Conservation (phyloP, 1,140 invertebrate genomes). For the Amphibalanus amphitrite region DNA sequence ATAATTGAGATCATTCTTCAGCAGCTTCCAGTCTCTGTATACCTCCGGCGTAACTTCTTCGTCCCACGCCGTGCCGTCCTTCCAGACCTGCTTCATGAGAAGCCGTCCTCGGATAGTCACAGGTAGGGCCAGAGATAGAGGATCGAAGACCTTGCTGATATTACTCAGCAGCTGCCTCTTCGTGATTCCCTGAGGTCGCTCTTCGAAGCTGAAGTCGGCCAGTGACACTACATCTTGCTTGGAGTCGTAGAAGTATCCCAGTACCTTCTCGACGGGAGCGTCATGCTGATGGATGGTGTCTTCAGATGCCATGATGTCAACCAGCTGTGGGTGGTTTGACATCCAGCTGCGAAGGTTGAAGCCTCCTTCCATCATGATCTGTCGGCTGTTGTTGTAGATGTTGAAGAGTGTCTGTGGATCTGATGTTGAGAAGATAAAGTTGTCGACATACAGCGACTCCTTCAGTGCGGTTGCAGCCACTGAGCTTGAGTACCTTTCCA, state of each 20-base stretch:
- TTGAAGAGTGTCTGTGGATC: neutral
- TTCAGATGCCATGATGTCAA: neutral
- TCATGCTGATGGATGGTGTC: neutral
- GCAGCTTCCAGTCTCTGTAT: neutral
- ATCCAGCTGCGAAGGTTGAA: neutral
- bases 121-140: neutral
- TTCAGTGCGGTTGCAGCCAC: too few relatives aligned
- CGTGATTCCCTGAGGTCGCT: neutral
- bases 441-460: neutral
- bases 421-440: neutral
- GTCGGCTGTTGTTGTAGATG: neutral
- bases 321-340: neutral
- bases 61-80: neutral
- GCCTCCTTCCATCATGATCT: neutral
- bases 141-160: neutral
- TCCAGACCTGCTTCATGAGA: neutral
- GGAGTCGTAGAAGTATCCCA: neutral
- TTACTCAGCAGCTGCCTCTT: neutral
- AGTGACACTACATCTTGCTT: neutral
- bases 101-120: neutral
- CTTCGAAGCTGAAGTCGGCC: neutral
- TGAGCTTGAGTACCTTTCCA: too few relatives aligned
- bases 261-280: neutral
- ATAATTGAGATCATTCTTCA: neutral
- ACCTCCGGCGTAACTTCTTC: neutral